Conservation (phyloP, 1,140 invertebrate genomes). For the Cotesia chilonis region DNA sequence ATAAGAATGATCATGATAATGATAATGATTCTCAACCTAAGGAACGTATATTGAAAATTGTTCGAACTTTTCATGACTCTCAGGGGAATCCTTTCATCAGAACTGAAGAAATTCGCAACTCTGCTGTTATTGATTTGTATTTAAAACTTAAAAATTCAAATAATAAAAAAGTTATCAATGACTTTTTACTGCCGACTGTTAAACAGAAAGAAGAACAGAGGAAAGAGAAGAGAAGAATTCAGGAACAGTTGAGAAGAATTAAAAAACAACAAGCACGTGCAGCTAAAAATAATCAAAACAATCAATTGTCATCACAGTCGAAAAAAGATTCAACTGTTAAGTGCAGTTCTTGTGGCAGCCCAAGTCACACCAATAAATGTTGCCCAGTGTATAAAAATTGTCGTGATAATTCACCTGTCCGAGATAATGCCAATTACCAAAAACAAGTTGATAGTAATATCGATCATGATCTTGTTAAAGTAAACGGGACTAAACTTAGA, state of each 20-base stretch:
- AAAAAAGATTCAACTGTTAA: slow-evolving; percentile 90
- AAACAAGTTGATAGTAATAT: slow-evolving; percentile 75
- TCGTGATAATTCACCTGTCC: too few species aligned
- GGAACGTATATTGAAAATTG: slow-evolving; percentile 90
- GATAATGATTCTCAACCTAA: slow-evolving; percentile 66
- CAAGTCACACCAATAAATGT: slow-evolving; percentile 70
- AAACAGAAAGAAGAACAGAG: slow-evolving; percentile 96
- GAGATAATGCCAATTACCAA: too few species aligned
- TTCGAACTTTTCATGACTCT: slow-evolving; percentile 89
- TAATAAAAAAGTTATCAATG: slow-evolving; percentile 91
- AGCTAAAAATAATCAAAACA: slow-evolving; percentile 56
- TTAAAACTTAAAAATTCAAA: slow-evolving; percentile 94
- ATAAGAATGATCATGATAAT: slow-evolving; percentile 74
- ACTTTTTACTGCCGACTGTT: slow-evolving; percentile 90
- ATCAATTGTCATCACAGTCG: slow-evolving; percentile 72
- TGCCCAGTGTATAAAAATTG: too few species aligned
- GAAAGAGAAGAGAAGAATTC: slow-evolving; percentile 92
- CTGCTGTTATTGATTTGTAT: slow-evolving; percentile 96
- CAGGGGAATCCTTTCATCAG: slow-evolving; percentile 93
- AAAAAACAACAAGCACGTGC: slow-evolving; percentile 90
- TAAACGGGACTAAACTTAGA: slow-evolving; percentile 91
- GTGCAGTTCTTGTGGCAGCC: slow-evolving; percentile 97
- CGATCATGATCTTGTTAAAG: slow-evolving; percentile 88
- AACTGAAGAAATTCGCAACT: slow-evolving; percentile 92
- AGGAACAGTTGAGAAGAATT: slow-evolving; percentile 94